A percentile compares a stretch with the other conserved stretches of the same genome.
Conservation (phyloP, 2,797 vertebrate species). For the Lacerta agilis region DNA sequence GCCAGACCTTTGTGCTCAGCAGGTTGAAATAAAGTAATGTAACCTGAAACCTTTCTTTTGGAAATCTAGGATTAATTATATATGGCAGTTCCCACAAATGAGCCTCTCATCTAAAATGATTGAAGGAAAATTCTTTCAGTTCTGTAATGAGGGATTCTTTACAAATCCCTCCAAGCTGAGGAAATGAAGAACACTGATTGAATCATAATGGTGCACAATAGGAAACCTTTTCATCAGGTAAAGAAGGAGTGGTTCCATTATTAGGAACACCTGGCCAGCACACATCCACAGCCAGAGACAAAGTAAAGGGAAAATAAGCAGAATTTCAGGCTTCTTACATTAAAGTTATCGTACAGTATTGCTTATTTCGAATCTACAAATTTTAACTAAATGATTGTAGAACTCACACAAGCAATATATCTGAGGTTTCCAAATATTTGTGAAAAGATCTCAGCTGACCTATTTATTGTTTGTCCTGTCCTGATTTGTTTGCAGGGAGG, state of each 20-base stretch:
- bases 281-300: conserved; percentile 38
- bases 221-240: conserved; percentile 21
- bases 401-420: background rate
- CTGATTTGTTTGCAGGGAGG: too few species aligned
- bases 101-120: conserved; percentile 12
- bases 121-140: conserved; percentile 32
- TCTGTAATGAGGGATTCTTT: background rate
- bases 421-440: background rate
- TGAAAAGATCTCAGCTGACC: background rate
- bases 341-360: background rate
- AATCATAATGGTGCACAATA: background rate
- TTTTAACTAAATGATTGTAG: conserved; percentile 1
- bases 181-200: background rate
- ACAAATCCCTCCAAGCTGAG: conserved; percentile 33
- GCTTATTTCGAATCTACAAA: conserved; percentile 19
- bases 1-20: conserved; percentile 1
- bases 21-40: conserved; percentile 7
- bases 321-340: conserved; percentile 21
- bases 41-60: conserved; percentile 31
- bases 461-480: too few species aligned
- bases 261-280: conserved; percentile 22
- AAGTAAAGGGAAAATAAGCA: conserved; percentile 53
- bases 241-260: conserved; percentile 60
- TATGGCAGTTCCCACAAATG: conserved; percentile 20
- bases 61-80: conserved; percentile 30